phyloP scores from a whole-genome alignment of 1,140 invertebrate genomes.

The Caenorhabditis tropicalis region DNA sequence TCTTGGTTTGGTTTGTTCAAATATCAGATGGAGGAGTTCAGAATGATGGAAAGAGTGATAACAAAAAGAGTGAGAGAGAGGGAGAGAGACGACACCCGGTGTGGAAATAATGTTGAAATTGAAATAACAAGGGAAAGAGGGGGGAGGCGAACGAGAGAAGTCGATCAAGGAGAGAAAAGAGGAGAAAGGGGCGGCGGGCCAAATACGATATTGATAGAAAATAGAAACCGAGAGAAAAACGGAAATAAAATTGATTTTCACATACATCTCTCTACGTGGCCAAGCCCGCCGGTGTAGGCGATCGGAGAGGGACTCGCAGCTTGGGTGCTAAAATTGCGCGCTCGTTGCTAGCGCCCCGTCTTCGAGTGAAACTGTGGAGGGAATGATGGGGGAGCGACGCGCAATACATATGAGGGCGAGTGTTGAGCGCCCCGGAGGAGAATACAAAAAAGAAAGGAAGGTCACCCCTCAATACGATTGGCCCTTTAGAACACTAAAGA shows the following conservation, averaged over 20 bases:
- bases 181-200: conserved; percentile 27
- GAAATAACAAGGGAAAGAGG: conserved; percentile 23
- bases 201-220: conserved; percentile 44
- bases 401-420: neutral
- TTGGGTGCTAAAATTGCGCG: neutral
- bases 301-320: neutral
- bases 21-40: conserved; percentile 1
- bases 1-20: neutral
- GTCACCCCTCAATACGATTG: neutral
- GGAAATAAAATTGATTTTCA: conserved; percentile 35
- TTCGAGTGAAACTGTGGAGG: neutral
- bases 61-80: neutral
- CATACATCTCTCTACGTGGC: conserved; percentile 1
- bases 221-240: conserved; percentile 40
- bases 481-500: neutral
- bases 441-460: neutral
- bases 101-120: conserved; percentile 41
- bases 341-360: neutral
- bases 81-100: conserved; percentile 13
- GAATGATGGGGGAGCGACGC: neutral
- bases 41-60: neutral
- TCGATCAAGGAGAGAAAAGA: conserved; percentile 28
- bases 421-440: neutral
- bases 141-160: neutral
- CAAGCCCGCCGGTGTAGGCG: neutral